phyloP scores from a whole-genome alignment of 2,797 vertebrate genomes.

The Hoplostethus mediterraneus region DNA sequence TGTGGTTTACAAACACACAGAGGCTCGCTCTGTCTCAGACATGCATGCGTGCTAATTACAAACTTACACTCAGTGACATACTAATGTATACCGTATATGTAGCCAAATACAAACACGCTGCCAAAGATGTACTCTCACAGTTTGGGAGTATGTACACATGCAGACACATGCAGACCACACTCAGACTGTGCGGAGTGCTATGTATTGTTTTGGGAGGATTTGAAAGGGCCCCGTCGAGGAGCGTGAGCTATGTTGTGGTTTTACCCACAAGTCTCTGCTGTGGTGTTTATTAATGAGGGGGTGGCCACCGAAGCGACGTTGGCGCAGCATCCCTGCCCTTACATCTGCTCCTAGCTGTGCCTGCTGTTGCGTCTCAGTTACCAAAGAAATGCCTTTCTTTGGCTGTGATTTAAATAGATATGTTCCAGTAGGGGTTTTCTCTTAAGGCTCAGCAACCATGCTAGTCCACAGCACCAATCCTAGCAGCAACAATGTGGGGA shows the following conservation, averaged over 20 bases:
- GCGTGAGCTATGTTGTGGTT: slow-evolving; percentile 74
- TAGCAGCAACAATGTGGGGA: neutral
- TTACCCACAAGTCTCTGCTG: slow-evolving; percentile 61
- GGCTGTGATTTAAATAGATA: slow-evolving; percentile 39
- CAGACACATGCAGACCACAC: slow-evolving; percentile 29
- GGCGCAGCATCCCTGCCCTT: slow-evolving; percentile 17
- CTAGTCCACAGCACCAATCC: neutral
- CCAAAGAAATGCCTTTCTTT: slow-evolving; percentile 27
- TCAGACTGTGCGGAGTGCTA: slow-evolving; percentile 49
- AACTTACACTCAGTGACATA: slow-evolving; percentile 36
- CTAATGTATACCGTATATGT: slow-evolving; percentile 54
- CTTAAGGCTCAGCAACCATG: neutral
- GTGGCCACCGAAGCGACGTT: slow-evolving; percentile 22
- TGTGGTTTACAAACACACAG: slow-evolving; percentile 17
- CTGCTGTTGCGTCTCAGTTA: slow-evolving; percentile 35
- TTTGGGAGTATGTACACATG: slow-evolving; percentile 32
- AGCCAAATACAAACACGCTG: slow-evolving; percentile 27
- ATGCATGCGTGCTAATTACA: slow-evolving; percentile 58
- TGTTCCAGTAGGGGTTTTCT: neutral
- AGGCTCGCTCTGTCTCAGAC: slow-evolving; percentile 25
- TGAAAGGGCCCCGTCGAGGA: slow-evolving; percentile 55
- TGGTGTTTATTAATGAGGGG: slow-evolving; percentile 67
- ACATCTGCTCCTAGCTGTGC: slow-evolving; percentile 43
- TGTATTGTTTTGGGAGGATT: slow-evolving; percentile 61
- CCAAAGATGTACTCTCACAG: slow-evolving; percentile 34